Conservation (phyloP, 2,888 invertebrate species). For the Caenorhabditis drosophilae region DNA sequence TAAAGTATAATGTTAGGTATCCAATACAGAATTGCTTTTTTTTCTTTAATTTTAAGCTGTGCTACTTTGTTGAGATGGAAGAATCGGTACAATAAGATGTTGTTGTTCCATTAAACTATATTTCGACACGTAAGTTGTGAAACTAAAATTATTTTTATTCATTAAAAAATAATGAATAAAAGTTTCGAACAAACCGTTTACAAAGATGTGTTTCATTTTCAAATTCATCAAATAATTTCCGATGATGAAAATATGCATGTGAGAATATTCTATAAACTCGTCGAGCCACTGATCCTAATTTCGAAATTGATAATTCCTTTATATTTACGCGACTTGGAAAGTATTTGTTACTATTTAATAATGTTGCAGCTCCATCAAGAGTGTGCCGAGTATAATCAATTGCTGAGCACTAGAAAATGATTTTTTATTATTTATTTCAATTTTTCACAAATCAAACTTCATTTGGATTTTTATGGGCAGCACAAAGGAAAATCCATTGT, state of each 20-base stretch:
- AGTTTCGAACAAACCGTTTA: conserved; percentile 25
- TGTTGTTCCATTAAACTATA: conserved; percentile 98
- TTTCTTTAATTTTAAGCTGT: too few species aligned
- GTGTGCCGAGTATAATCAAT: conserved; percentile 99
- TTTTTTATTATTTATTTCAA: too few species aligned
- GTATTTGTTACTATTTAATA: conserved; percentile 98
- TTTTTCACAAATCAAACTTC: conserved; percentile 74
- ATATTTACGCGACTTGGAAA: conserved; percentile 99
- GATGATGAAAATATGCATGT: conserved; percentile 98
- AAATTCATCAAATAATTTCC: conserved; percentile 94
- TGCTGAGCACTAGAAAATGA: conserved; percentile 80
- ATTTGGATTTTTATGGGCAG: conserved; percentile 99
- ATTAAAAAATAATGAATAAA: background rate
- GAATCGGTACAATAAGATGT: conserved; percentile 95
- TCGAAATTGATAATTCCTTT: conserved; percentile 96
- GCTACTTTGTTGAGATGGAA: conserved; percentile 20
- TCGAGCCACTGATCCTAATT: conserved; percentile 96
- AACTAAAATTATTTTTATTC: conserved; percentile 74
- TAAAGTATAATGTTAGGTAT: too few species aligned
- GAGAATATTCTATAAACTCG: conserved; percentile 99
- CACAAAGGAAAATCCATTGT: conserved; percentile 99
- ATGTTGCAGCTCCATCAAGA: conserved; percentile 95
- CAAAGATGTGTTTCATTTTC: conserved; percentile 74
- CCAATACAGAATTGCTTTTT: too few species aligned
- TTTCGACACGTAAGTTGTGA: conserved; percentile 96